These are phyloP conservation scores for Pituophis catenifer DNA, from an alignment of 2,113 vertebrate genomes.

Conservation along the genomic window DNA sequence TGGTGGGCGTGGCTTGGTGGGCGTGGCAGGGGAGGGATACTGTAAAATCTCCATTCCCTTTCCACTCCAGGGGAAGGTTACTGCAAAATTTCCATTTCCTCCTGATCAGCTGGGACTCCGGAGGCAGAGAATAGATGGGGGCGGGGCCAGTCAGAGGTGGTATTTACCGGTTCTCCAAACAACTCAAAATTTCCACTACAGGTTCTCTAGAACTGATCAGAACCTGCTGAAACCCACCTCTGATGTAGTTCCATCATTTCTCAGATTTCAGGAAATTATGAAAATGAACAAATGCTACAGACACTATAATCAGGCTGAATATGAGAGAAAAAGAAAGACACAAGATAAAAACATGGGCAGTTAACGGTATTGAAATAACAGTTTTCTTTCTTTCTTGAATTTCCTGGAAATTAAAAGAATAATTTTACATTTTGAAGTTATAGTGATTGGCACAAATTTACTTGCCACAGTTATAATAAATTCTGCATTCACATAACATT, in stretches of 20 bases:
- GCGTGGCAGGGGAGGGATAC: no score
- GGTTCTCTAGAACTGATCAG: no score
- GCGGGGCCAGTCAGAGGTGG: no score
- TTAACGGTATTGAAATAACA: constrained; percentile 5
- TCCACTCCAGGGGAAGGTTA: no score
- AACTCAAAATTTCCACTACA: no score
- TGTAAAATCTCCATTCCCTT: no score
- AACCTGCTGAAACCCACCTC: no score
- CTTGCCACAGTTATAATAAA: neutral
- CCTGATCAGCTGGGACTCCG: no score
- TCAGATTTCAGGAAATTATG: neutral
- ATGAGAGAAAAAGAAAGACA: constrained; percentile 34
- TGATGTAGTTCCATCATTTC: neutral
- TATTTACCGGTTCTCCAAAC: no score
- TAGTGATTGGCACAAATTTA: neutral
- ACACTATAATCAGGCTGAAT: constrained; percentile 17
- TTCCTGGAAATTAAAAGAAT: constrained; percentile 38
- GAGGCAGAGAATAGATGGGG: no score
- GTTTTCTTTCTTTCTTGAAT: constrained; percentile 18
- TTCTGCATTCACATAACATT: neutral
- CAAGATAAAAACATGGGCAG: constrained; percentile 18
- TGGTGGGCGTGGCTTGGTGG: no score
- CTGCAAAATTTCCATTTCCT: no score
- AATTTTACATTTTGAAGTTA: neutral
- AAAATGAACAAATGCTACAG: constrained; percentile 39